phyloP scores from a whole-genome alignment of 2,113 vertebrate species.

The Polypterus senegalus region DNA sequence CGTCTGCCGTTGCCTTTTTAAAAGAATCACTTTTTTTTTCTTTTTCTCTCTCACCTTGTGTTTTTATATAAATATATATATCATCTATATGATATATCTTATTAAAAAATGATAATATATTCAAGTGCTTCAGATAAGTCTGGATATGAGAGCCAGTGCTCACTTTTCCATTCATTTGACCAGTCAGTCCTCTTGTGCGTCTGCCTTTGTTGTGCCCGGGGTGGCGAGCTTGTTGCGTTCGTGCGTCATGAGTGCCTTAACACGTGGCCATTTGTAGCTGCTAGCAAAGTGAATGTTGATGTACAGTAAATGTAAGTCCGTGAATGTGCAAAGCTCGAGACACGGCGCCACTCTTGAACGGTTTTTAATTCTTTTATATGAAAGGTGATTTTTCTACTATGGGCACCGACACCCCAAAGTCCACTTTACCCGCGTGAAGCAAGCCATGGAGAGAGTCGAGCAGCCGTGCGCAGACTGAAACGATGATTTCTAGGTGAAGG shows the following conservation, averaged over 20 bases:
- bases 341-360: no score
- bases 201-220: neutral
- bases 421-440: no score
- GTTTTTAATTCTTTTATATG: no score
- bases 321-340: slow-evolving; percentile 19
- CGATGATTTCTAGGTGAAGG: no score
- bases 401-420: no score
- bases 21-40: no score
- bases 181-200: neutral
- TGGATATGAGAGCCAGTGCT: neutral
- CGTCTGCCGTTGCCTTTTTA: no score
- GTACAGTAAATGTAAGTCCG: slow-evolving; percentile 3
- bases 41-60: no score
- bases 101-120: neutral
- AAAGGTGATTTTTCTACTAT: no score
- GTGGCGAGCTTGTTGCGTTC: neutral
- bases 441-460: no score
- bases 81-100: neutral
- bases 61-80: no score
- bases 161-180: neutral
- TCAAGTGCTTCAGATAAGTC: neutral
- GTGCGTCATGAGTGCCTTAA: slow-evolving; percentile 24
- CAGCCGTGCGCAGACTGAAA: no score
- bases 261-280: slow-evolving; percentile 13
- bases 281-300: slow-evolving; percentile 19